Evolutionary conservation across 2,888 invertebrate genomes (phyloP), one percentile per base, ranked within the genome.

Genomic region (Cancer borealis): DNA sequence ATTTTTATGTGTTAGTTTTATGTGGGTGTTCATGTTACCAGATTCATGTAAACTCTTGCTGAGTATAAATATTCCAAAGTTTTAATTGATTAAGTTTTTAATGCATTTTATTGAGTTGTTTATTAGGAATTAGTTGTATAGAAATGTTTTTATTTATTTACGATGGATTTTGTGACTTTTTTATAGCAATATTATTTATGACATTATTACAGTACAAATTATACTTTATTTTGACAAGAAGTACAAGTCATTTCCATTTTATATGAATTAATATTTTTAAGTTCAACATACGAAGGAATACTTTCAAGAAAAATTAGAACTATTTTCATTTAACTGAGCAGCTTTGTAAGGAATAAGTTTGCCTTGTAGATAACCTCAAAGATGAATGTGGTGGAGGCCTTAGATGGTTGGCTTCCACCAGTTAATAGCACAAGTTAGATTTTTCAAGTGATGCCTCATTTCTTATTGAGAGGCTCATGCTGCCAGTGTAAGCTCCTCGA

Each of bases 51-150:
- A 45, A 73, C 66, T 92, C 14, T 8, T 30, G 14, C 49, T 21
- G 47, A 60, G 54, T 47, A 54, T 12, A 39, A 8, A 54, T 54
- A 45, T 90, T 90, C 60, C 49, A 90, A 54, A 89, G 47, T 89
- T 89, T 46, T 5, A 47, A 17, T 30, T 30, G 54, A 92, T 8
- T 26, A 45, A n/a, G 47, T 73, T 30, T 84, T 92, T 84, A 14
- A 84, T 79, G 39, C 17, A 84, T 84, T 84, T 84, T 84, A 84
- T 79, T 26, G 3, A 84, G 30, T 30, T 84, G 14, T 39, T 84
- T 84, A 30, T 12, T 30, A 26, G 73, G 73, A 73, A 26, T 26
- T 73, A 26, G 26, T 26, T 26, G 8, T n/a, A 73, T 60, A 60
- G 60, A 60, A 21, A 60, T 60, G 60, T 60, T 60, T 39, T 60